Evolutionary conservation across 2,888 invertebrate genomes (phyloP), one percentile per base, ranked within the genome.

Genomic region (Drosophila basisetae): DNA sequence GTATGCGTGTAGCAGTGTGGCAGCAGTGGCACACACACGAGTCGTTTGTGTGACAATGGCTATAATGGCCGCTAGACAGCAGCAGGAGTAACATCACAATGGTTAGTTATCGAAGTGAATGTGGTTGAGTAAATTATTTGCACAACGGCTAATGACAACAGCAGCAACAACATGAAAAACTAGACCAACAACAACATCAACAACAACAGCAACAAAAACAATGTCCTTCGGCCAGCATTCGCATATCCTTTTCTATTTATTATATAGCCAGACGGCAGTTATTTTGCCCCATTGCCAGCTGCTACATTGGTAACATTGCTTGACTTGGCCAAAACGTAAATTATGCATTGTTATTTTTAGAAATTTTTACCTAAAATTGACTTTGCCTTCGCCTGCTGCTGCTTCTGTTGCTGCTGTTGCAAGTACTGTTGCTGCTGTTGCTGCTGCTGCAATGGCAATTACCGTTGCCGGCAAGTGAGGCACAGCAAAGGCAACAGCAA

Each of bases 81-180:
- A 76, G 83, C 74, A 73, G 82, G 65, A 85, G 61, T 78, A 84
- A 83, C 78, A 85, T 80, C 89, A 88, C 78, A 88, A 90, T 88
- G 90, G 90, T 86, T 90, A 86, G 85, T 83, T 90, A 90, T 86
- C 84, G 85, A 84, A 83, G 88, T 80, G 79, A 89, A 89, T 88
- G 91, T 91, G 90, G 91, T 83, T 78, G 81, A 89, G 90, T 91
- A 88, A 89, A 90, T 88, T 88, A 88, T 88, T 88, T 88, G 89
- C 80, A 90, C 87, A 90, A 84, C 89, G 80, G 91, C 87, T 87
- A 90, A 88, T 88, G 87, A 87, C 91, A 88, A 87, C 78, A 82
- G 74, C 84, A 87, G 71, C 74, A 74, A 65, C 61, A 67, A 58
- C 63, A 67, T 28, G 41, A 71, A 10, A 54, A 50, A 33, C 49